Base-by-base conservation (phyloP, 37 sponge, comb jelly and placozoan genomes). In the Aphrocallistes beatrix region DNA sequence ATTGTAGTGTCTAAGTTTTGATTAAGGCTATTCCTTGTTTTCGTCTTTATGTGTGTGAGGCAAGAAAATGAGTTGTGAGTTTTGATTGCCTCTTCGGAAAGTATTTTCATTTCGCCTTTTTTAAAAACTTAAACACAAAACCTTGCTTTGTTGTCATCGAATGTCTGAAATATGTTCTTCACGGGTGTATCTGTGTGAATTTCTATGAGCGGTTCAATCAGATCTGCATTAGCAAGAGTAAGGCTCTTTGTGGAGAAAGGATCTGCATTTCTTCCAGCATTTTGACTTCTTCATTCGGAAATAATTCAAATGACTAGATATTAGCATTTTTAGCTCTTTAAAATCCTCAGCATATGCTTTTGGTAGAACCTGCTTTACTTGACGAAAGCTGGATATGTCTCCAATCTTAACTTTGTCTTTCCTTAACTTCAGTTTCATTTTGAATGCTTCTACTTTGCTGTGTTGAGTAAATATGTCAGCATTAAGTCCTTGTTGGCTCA, bases 1-100 rank as follows among this genome's bases (percentile, higher is more conserved):
- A 60, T 60, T 13, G 21, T 28, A n/a, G n/a, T n/a, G n/a, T 60
- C 75, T 60, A 60, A 60, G 75, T 60, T 60, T 60, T 60, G 75
- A 60, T 60, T 28, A 32, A 60, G 75, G 34, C 75, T 32, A 19
- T 60, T 60, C 34, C 75, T 60, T 60, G 34, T 32, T 60, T 60
- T 60, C 75, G 75, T 60, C 75, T 60, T 60, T 60, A 60, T 60
- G 45, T 28, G 75, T 60, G 75, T 60, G 75, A 60, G 75, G 34
- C 75, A 60, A 60, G 75, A 60, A 60, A 21, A 60, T 32, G 28
- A 19, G 10, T 60, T 60, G n/a, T 25, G 75, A 60, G 75, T 60
- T 60, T 60, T 60, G 75, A 28, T 60, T 60, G 75, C 75, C 75
- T 60, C 75, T 60, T 60, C 75, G 34, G 75, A 28, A 60, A 28